These are phyloP conservation scores for Vidua chalybeata DNA, from an alignment of 2,113 vertebrate genomes.

Conservation along the genomic window DNA sequence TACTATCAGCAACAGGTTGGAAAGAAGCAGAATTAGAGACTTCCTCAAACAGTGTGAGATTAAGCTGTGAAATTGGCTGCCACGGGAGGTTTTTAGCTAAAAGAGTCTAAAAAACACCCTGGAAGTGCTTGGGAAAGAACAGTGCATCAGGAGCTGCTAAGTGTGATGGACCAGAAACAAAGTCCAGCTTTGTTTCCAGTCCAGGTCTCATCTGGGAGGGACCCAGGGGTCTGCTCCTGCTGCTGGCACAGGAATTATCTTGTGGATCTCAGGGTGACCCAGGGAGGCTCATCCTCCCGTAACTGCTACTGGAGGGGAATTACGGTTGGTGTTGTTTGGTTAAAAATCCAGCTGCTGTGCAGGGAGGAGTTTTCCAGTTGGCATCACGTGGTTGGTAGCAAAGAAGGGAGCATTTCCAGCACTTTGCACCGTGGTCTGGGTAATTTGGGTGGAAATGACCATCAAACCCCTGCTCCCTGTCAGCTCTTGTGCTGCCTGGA, in stretches of 20 bases:
- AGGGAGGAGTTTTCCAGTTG: background rate
- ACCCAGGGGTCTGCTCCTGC: background rate
- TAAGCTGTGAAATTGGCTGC: background rate
- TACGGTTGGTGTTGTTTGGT: background rate
- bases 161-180: background rate
- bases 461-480: background rate
- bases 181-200: background rate
- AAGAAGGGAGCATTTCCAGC: background rate
- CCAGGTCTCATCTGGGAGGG: background rate
- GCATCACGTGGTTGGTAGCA: rapidly evolving
- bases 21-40: background rate
- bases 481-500: background rate
- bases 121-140: background rate
- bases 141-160: background rate
- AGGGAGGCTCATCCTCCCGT: background rate
- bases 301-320: background rate
- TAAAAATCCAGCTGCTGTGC: background rate
- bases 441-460: background rate
- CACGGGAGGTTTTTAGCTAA: background rate
- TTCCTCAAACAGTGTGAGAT: background rate
- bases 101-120: background rate
- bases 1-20: background rate
- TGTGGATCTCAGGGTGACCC: background rate
- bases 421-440: background rate
- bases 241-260: background rate